Evolutionary conservation across 2,797 vertebrate species (phyloP), one percentile per base, ranked within the genome.

Genomic region (Macrochelys suwanniensis): DNA sequence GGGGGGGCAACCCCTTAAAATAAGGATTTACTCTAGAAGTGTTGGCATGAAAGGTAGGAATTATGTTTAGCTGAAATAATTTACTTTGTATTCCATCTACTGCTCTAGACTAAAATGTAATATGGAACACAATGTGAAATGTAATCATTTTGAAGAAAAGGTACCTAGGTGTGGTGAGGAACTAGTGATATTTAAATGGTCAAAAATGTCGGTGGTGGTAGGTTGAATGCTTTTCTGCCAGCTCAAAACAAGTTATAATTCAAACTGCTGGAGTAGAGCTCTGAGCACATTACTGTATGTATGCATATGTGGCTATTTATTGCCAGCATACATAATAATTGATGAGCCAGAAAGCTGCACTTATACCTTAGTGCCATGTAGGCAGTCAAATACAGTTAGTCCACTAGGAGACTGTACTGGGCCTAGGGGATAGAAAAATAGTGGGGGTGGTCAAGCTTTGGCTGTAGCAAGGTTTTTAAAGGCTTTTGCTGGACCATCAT

Each of bases 311-410:
- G 42, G 42, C 21, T 50, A 2, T 15, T 1, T 0, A 4, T 28
- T 33, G 50, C 78, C 56, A 61, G 86, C 4, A 1, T 61, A 65
- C 56, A 1, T 1, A 37, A 0, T 11, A 57, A 7, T 0, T 13
- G 56, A 21, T 83, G 84, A 26, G 37, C 89, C 47, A 80, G 93
- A 51, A n/a, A 8, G 1, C 0, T 3, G 89, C 82, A 11, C 0
- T 0, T 26, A 4, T 4, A 8, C 11, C 7, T 0, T 0, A 2
- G 83, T 0, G 1, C 5, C 3, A 33, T 4, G 37, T 47, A 11
- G 65, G 85, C 76, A 80, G 81, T 21, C 0, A 0, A 0, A 1
- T 0, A 0, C 82, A 5, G 56, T 53, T 1, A 3, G 47, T 1
- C 51, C 49, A 4, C 50, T 57, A 49, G 15, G 42, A 84, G 51